These are phyloP conservation scores for Trissolcus brochymenae DNA, from an alignment of 2,888 invertebrate species.

Conservation along the genomic window DNA sequence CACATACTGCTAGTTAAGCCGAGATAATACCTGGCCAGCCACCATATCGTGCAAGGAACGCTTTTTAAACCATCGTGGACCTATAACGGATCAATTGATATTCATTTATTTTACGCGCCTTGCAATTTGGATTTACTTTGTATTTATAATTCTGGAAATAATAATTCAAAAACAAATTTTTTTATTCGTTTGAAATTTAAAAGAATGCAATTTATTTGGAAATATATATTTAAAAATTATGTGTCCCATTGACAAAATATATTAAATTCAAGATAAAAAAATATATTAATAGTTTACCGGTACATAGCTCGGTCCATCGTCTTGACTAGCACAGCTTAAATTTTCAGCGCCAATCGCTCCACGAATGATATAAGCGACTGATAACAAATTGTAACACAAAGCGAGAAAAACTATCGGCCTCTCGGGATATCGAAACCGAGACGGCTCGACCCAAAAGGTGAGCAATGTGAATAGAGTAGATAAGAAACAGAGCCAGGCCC, in stretches of 20 bases:
- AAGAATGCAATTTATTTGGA: neutral
- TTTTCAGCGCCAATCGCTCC: slow-evolving; percentile 79
- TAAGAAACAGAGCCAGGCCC: slow-evolving; percentile 87
- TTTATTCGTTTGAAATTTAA: too few species aligned
- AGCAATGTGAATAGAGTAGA: slow-evolving; percentile 89
- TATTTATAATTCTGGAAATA: too few species aligned
- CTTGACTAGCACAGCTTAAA: slow-evolving; percentile 74
- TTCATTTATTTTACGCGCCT: neutral
- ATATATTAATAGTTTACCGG: slow-evolving; percentile 61
- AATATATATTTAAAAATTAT: too few species aligned
- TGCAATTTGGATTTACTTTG: neutral
- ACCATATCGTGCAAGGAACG: slow-evolving; percentile 84
- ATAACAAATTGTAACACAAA: slow-evolving; percentile 89
- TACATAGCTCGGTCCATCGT: slow-evolving; percentile 75
- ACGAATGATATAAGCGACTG: slow-evolving; percentile 85
- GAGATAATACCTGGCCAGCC: slow-evolving; percentile 86
- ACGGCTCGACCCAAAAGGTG: slow-evolving; percentile 93
- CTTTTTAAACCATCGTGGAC: slow-evolving; percentile 77
- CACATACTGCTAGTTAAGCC: slow-evolving; percentile 88
- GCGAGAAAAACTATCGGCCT: slow-evolving; percentile 93
- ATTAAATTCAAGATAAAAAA: neutral
- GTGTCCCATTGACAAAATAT: too few species aligned
- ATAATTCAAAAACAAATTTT: too few species aligned
- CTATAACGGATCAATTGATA: slow-evolving; percentile 52
- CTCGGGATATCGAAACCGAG: slow-evolving; percentile 94